Evolutionary conservation across 2,888 invertebrate genomes (phyloP).

Genomic region (Macrosoma leucophasiata): DNA sequence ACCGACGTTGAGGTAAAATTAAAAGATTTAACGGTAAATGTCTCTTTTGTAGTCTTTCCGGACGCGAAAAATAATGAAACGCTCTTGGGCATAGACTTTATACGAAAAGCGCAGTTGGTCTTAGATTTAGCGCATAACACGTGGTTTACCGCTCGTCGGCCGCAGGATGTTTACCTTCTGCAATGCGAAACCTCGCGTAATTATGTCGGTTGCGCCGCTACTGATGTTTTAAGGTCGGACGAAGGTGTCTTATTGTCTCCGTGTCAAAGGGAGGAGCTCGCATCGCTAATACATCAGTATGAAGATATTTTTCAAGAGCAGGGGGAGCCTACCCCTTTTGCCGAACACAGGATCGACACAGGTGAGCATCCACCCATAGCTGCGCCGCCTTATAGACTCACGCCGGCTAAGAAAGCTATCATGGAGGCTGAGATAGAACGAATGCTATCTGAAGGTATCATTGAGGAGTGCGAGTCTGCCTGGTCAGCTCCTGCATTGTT

Average conservation of each 20-base stretch:
- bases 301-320: constrained; percentile 1
- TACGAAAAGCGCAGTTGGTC: neutral
- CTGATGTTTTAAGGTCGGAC: neutral
- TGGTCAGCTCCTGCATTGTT: constrained; percentile 18
- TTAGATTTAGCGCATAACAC: constrained; percentile 1
- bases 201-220: neutral
- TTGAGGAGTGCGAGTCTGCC: constrained; percentile 32
- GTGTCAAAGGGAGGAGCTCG: too few species aligned
- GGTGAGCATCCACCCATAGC: too few species aligned
- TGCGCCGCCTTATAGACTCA: constrained; percentile 7
- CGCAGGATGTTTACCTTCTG: neutral
- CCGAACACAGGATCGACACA: neutral
- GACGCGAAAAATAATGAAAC: neutral
- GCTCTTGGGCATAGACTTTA: constrained; percentile 1
- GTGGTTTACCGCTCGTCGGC: neutral
- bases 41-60: constrained; percentile 1
- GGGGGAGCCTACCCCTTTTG: constrained; percentile 3
- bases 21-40: neutral
- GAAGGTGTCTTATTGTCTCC: neutral
- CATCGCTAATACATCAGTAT: too few species aligned
- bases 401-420: constrained; percentile 11
- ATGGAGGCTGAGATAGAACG: constrained; percentile 15
- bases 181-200: neutral
- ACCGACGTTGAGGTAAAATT: constrained; percentile 1
- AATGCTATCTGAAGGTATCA: constrained; percentile 25